A percentile compares a stretch with the other conserved stretches of the same genome.
Conservation (phyloP, 2,797 vertebrate genomes). For the Sebastes glaucus region DNA sequence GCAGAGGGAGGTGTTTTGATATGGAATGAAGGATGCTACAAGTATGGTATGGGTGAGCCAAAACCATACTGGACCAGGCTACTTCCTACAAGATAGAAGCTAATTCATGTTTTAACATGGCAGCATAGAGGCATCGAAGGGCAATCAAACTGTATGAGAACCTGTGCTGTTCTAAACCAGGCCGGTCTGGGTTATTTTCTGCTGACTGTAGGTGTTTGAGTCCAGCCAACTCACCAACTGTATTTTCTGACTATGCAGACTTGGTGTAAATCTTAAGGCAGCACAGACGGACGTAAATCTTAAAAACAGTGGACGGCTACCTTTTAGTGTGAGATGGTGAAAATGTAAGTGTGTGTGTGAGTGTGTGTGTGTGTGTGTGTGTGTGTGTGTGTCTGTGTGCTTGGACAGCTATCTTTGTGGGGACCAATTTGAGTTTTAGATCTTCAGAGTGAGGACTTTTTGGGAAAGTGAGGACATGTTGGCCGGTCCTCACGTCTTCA, state of each 20-base stretch:
- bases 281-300: slow-evolving; percentile 24
- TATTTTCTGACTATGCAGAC: slow-evolving; percentile 26
- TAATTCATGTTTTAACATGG: slow-evolving; percentile 1
- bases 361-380: not conserved
- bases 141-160: not conserved
- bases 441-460: not conserved
- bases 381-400: not conserved
- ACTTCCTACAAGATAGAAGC: not conserved
- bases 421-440: not conserved
- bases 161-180: not conserved
- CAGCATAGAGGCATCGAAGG: not conserved
- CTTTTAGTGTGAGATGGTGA: not conserved
- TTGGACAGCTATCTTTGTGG: not conserved
- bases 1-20: not conserved
- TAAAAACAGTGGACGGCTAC: slow-evolving; percentile 10
- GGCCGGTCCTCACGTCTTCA: too few relatives aligned
- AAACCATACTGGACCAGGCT: not conserved
- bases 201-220: slow-evolving; percentile 42
- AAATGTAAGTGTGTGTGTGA: not conserved
- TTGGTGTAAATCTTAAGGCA: slow-evolving; percentile 18
- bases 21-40: not conserved
- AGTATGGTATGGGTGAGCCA: not conserved
- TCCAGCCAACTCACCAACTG: slow-evolving; percentile 11
- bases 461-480: too few relatives aligned
- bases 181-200: slow-evolving; percentile 21